Evolutionary conservation across 2,113 vertebrate species (phyloP), one percentile per base, ranked within the genome.

Genomic region (Alethe diademata): DNA sequence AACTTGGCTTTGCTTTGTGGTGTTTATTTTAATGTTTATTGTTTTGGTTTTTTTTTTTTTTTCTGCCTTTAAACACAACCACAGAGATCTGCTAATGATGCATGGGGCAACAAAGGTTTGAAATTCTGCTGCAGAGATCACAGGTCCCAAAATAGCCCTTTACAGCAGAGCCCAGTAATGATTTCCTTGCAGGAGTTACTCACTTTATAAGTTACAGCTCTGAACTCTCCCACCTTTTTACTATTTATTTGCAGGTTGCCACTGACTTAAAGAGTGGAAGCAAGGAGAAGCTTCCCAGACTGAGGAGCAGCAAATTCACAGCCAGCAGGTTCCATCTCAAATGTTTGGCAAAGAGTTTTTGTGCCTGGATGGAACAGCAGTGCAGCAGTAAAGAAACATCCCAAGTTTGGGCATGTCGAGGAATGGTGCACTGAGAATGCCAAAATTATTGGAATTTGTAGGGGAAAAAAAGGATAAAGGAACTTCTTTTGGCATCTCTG

Each of bases 61-160:
- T 61, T 4, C 60, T 81, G 38, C 15, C 33, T 88, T 78, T 81
- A 83, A 66, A 51, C 40, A 53, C 5, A 80, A 42, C 43, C 76
- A 36, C 28, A 20, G 0, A 4, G 76, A 5, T 86, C 74, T 82
- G 57, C 56, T 82, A 54, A 91, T 25, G 56, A 61, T 25, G 26
- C 62, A 58, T 5, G 18, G 66, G 13, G 70, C 83, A 92, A 78
- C 78, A 87, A 93, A 89, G 82, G 83, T 86, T 88, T 58, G 25
- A 78, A 78, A 95, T 90, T 81, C 81, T 75, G 4, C 70, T 56
- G 80, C 85, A 87, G 88, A 86, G 82, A 87, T 71, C 57, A n/a
- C 1, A 12, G 62, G 31, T 87, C 92, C 79, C 70, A 79, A 81
- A 95, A 88, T 85, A 95, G 80, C 67, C 43, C 67, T 31, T 62